These are phyloP conservation scores for Ephestia elutella DNA, from an alignment of 1,140 invertebrate genomes.

Conservation along the genomic window DNA sequence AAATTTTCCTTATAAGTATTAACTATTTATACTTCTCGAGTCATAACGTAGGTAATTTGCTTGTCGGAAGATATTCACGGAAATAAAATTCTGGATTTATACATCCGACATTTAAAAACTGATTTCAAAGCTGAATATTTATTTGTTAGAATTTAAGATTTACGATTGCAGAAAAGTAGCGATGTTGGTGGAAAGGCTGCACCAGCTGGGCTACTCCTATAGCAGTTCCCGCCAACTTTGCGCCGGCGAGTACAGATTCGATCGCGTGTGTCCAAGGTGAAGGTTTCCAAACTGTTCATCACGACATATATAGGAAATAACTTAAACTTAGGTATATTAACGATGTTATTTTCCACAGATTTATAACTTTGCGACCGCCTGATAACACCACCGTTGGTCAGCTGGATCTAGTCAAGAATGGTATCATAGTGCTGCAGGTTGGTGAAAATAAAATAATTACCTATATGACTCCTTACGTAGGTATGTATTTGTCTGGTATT, in stretches of 20 bases:
- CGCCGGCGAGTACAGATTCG: slow-evolving; percentile 77
- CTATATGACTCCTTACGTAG: too few species aligned
- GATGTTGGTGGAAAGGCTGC: slow-evolving; percentile 51
- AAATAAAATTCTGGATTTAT: too few species aligned
- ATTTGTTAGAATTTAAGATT: too few species aligned
- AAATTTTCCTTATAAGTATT: too few species aligned
- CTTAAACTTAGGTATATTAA: background rate
- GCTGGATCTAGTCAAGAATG: slow-evolving; percentile 76
- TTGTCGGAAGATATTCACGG: too few species aligned
- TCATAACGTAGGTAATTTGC: too few species aligned
- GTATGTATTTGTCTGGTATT: too few species aligned
- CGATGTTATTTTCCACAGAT: slow-evolving; percentile 40
- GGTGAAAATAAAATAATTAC: background rate
- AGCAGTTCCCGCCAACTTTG: slow-evolving; percentile 66
- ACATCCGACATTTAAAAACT: too few species aligned
- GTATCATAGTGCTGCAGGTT: slow-evolving; percentile 78
- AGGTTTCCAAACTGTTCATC: background rate
- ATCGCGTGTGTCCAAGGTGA: slow-evolving; percentile 80
- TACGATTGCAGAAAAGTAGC: slow-evolving; percentile 44
- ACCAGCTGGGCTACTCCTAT: slow-evolving; percentile 65
- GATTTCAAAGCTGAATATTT: too few species aligned
- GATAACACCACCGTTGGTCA: slow-evolving; percentile 74
- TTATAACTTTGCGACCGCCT: slow-evolving; percentile 79
- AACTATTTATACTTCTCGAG: too few species aligned
- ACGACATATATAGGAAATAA: background rate